Evolutionary conservation across 2,888 invertebrate genomes (phyloP).

Genomic region (Nephrotoma appendiculata): DNA sequence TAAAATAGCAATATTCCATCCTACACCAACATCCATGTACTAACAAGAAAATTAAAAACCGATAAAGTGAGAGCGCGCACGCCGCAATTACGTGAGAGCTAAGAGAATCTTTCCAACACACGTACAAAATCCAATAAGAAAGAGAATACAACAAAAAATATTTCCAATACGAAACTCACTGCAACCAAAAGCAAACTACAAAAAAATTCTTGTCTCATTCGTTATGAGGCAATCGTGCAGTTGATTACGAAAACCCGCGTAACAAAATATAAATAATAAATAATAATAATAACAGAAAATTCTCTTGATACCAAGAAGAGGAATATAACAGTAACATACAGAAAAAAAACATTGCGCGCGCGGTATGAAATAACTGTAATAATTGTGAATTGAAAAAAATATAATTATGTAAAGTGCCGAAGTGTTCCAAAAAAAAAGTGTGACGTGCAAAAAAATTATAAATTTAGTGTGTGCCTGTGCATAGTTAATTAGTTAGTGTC

Average conservation of each 20-base stretch:
- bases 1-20: too few species aligned
- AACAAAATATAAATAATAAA: background rate
- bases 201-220: background rate
- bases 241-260: background rate
- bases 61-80: too few species aligned
- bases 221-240: background rate
- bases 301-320: background rate
- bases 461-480: background rate
- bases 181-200: background rate
- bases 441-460: background rate
- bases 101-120: background rate
- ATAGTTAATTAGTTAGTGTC: background rate
- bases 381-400: background rate
- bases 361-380: background rate
- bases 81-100: too few species aligned
- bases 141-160: background rate
- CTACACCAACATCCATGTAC: too few species aligned
- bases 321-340: background rate
- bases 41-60: too few species aligned
- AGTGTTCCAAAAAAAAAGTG: background rate
- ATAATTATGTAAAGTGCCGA: background rate
- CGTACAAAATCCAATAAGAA: background rate
- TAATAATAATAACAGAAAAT: background rate
- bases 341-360: background rate
- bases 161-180: background rate